Evolutionary conservation across 2,888 invertebrate genomes (phyloP).

Genomic region (Bursaphelenchus okinawaensis): DNA sequence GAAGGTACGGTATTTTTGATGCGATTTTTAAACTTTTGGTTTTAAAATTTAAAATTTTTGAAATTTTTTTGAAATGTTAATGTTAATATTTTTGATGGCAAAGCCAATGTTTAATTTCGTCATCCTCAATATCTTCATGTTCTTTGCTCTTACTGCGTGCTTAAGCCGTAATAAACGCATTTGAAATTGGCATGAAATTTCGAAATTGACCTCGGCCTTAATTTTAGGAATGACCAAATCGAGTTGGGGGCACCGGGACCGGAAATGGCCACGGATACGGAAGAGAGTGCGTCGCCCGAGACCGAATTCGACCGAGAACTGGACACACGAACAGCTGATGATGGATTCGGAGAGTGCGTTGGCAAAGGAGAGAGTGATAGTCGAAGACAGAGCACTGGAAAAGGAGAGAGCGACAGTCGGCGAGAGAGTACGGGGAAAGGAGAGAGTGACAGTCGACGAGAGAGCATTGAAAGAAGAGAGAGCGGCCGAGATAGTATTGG

Average conservation of each 20-base stretch:
- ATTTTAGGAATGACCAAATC: background rate
- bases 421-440: background rate
- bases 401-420: conserved; percentile 3
- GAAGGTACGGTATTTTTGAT: no score
- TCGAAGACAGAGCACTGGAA: background rate
- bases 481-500: no score
- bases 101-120: no score
- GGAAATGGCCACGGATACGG: conserved; percentile 15
- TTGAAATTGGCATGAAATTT: no score
- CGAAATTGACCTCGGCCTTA: background rate
- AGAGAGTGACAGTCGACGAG: background rate
- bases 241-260: conserved; percentile 9
- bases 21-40: no score
- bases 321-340: background rate
- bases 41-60: no score
- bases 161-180: no score
- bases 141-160: no score
- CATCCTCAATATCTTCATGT: no score
- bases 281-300: conserved; percentile 3
- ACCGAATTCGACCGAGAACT: background rate
- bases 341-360: background rate
- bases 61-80: no score
- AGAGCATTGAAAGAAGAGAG: background rate
- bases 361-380: background rate
- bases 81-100: no score